Base-by-base conservation (phyloP, 2,113 vertebrate genomes). In the Corydoras sp. region DNA sequence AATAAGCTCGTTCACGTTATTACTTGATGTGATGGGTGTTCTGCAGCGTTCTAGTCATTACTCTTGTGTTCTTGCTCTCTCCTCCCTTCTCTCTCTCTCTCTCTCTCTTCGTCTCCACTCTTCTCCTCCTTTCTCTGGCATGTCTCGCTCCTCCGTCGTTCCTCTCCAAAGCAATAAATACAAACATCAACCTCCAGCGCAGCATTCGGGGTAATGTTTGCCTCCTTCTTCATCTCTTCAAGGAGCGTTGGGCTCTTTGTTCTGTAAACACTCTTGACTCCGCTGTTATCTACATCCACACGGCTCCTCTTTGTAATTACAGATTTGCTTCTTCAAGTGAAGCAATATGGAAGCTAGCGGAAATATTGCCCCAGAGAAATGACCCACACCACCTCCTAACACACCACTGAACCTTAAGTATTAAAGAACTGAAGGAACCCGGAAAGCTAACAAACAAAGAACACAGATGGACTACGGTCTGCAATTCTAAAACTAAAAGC, bases 201-300 rank as follows among this genome's bases (percentile, higher is more conserved):
- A 15, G 13, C 14, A 14, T 54, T 58, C 1, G 10, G 56, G 65
- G 62, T 74, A 61, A 60, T 60, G 32, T 74, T 56, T 68, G 15
- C 58, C 72, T 67, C 30, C 49, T 64, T 13, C 14, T 58, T 56
- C 51, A 58, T 54, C 54, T 74, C 72, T 59, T 68, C 0, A 5
- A 67, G 58, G 30, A 61, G 29, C 10, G 13, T 55, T 60, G n/a
- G 1, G 31, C 58, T 74, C 65, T 68, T 68, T 74, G 54, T 56
- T 74, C 63, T 66, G 71, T 66, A 65, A 60, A 72, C 71, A 73
- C 63, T 66, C 71, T 30, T 48, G 13, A n/a, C 24, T n/a, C 11
- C 72, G 35, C 72, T 43, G 64, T 48, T 72, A 65, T 65, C 62
- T 15, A 32, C 62, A 31, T 64, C 30, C 9, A 58, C 61, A 48